These are phyloP conservation scores for Thyatira batis DNA, from an alignment of 2,888 invertebrate species.

Conservation along the genomic window DNA sequence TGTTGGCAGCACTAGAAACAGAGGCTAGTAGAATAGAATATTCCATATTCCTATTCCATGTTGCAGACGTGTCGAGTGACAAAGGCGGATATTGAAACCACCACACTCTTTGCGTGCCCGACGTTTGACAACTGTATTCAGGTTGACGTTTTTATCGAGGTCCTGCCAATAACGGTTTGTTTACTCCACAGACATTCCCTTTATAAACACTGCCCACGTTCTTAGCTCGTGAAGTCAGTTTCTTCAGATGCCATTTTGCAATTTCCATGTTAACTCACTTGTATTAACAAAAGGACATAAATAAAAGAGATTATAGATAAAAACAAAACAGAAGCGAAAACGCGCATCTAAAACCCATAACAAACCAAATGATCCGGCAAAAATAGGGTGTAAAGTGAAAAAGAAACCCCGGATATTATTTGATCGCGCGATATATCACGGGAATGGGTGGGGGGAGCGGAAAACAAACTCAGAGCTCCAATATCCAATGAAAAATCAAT, in stretches of 20 bases:
- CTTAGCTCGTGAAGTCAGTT: neutral
- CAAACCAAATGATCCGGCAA: constrained; percentile 32
- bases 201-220: neutral
- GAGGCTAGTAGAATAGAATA: too few species aligned
- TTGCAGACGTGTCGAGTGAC: constrained; percentile 15
- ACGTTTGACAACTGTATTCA: constrained; percentile 8
- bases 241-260: neutral
- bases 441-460: constrained; percentile 35
- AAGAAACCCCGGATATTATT: constrained; percentile 51
- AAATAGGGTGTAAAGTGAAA: constrained; percentile 44
- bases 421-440: constrained; percentile 50
- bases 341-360: constrained; percentile 26
- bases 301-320: neutral
- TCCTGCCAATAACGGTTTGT: neutral
- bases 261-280: neutral
- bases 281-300: neutral
- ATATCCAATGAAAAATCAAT: constrained; percentile 62
- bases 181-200: neutral
- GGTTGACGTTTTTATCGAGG: constrained; percentile 15
- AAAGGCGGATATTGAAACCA: constrained; percentile 26
- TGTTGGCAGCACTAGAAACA: constrained; percentile 7
- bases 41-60: constrained; percentile 10
- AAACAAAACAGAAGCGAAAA: constrained; percentile 19
- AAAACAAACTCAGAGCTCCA: constrained; percentile 46
- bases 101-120: constrained; percentile 13